phyloP scores from a whole-genome alignment of 2,797 vertebrate species.

The Pogonophryne albipinna region DNA sequence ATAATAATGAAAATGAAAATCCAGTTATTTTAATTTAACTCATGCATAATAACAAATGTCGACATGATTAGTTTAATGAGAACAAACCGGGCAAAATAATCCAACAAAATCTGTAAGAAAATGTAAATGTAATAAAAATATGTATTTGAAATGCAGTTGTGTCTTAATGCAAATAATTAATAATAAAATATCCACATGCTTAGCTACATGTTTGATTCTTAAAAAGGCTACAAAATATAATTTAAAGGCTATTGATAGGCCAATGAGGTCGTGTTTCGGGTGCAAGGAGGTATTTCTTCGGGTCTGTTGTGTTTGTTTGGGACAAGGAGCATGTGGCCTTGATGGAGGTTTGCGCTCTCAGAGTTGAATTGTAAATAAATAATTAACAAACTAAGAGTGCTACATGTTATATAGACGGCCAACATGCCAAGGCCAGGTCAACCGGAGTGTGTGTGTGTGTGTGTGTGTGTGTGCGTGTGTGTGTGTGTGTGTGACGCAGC shows the following conservation, averaged over 20 bases:
- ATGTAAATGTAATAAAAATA: too few relatives aligned
- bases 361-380: not conserved
- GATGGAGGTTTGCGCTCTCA: not conserved
- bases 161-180: too few relatives aligned
- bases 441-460: constrained; percentile 64
- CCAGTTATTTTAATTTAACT: too few relatives aligned
- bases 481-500: constrained; percentile 56
- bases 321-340: too few relatives aligned
- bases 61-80: too few relatives aligned
- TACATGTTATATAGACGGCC: constrained; percentile 27
- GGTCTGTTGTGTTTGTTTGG: too few relatives aligned
- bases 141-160: too few relatives aligned
- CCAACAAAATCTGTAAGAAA: too few relatives aligned
- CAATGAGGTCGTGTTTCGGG: too few relatives aligned
- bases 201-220: not conserved
- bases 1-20: too few relatives aligned
- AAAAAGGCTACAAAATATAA: not conserved
- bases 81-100: too few relatives aligned
- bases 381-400: not conserved
- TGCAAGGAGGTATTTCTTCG: too few relatives aligned
- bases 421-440: constrained; percentile 65
- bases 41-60: not conserved
- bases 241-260: not conserved
- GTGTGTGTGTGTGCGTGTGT: constrained; percentile 4
- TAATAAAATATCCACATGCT: not conserved